Conservation (phyloP, 2,888 invertebrate genomes). For the Diadegma fenestrale region DNA sequence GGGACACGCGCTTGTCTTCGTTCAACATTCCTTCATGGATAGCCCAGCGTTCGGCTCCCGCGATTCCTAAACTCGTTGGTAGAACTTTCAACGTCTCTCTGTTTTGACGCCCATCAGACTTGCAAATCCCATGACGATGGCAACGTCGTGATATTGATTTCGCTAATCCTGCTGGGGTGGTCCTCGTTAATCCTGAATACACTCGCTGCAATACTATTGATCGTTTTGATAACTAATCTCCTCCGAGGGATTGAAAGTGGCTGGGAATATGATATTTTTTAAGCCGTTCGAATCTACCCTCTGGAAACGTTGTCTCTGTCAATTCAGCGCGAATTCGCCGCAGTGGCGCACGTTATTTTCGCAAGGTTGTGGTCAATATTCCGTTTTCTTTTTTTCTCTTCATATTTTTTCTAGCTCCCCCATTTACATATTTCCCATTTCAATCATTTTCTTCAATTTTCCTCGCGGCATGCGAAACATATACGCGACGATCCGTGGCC, state of each 20-base stretch:
- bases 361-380: not conserved
- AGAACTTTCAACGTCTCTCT: conserved; percentile 45
- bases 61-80: conserved; percentile 36
- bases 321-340: not conserved
- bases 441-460: not conserved
- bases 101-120: conserved; percentile 57
- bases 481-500: not conserved
- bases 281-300: not conserved
- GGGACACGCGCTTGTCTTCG: conserved; percentile 41
- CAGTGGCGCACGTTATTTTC: not conserved
- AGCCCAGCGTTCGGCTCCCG: not conserved
- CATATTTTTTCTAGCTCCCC: not conserved
- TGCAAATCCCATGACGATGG: conserved; percentile 50
- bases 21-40: conserved; percentile 18
- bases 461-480: not conserved
- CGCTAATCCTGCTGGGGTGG: conserved; percentile 31
- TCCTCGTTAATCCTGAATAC: conserved; percentile 40
- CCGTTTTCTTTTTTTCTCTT: not conserved
- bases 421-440: not conserved
- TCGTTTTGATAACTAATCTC: conserved; percentile 23
- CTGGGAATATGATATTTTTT: conserved; percentile 3
- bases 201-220: conserved; percentile 10
- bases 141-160: conserved; percentile 27
- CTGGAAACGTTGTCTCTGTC: not conserved
- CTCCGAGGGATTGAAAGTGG: conserved; percentile 19